phyloP scores from a whole-genome alignment of 2,888 invertebrate genomes.

The Clitarchus hookeri region DNA sequence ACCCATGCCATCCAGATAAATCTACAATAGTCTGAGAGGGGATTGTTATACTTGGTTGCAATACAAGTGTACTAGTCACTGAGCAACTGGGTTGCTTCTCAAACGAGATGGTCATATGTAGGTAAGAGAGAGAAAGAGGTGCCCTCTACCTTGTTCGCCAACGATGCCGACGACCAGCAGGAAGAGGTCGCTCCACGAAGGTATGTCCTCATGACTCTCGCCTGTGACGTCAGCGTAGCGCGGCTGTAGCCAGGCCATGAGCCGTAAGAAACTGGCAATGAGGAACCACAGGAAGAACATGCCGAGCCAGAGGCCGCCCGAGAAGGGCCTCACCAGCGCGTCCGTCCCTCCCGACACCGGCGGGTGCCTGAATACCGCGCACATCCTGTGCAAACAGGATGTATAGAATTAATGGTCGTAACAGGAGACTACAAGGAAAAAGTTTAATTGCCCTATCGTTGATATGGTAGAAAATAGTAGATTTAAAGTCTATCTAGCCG shows the following conservation, averaged over 20 bases:
- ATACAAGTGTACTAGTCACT: too few relatives aligned
- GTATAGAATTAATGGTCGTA: too few relatives aligned
- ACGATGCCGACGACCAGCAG: constrained; percentile 31
- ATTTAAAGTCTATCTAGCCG: too few relatives aligned
- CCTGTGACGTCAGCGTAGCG: constrained; percentile 12
- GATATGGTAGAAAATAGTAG: too few relatives aligned
- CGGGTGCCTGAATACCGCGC: constrained; percentile 16
- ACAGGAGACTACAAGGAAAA: too few relatives aligned
- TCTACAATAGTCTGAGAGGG: too few relatives aligned
- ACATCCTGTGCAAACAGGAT: constrained; percentile 6
- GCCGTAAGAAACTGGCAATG: background rate
- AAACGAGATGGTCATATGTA: too few relatives aligned
- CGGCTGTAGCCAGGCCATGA: constrained; percentile 18
- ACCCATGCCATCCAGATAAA: too few relatives aligned
- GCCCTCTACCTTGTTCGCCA: constrained; percentile 30
- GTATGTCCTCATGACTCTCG: constrained; percentile 24
- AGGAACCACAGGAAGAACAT: constrained; percentile 15
- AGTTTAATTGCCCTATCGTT: too few relatives aligned
- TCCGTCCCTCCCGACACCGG: constrained; percentile 10
- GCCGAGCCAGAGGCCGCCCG: constrained; percentile 1
- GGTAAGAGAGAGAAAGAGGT: too few relatives aligned
- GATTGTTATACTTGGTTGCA: too few relatives aligned
- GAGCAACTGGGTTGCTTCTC: too few relatives aligned
- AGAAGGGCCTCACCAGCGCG: constrained; percentile 18
- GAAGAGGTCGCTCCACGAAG: constrained; percentile 32